phyloP scores from a whole-genome alignment of 2,113 vertebrate genomes.

The Pelmatolapia mariae region DNA sequence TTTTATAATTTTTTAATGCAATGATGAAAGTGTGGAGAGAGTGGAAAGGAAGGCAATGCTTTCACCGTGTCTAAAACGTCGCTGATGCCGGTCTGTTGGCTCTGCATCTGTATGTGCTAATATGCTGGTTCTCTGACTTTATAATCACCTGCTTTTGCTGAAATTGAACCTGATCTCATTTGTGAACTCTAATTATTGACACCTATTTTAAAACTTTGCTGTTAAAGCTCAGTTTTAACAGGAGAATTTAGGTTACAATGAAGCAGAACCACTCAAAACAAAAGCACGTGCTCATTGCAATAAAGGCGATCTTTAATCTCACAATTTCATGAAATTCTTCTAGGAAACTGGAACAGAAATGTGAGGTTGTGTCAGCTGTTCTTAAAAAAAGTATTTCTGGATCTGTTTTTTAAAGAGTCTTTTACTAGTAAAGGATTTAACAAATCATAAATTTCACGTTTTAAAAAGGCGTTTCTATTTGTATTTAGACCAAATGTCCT shows the following conservation, averaged over 20 bases:
- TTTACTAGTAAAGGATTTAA: background rate
- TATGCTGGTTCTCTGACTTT: background rate
- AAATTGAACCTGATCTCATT: background rate
- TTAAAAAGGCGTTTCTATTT: background rate
- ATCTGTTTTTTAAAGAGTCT: background rate
- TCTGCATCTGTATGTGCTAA: background rate
- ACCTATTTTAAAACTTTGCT: background rate
- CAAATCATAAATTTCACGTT: background rate
- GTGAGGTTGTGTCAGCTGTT: background rate
- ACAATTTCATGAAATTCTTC: background rate
- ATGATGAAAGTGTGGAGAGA: background rate
- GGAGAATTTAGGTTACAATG: background rate
- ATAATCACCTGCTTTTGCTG: slow-evolving; percentile 4
- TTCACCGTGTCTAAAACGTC: background rate
- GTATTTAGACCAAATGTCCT: background rate
- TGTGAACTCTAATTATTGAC: background rate
- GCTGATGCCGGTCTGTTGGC: background rate
- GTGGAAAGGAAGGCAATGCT: background rate
- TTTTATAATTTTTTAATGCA: background rate
- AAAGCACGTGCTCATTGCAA: background rate
- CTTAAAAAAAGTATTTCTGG: background rate
- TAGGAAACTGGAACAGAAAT: background rate
- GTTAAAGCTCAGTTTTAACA: background rate
- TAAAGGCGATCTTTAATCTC: background rate
- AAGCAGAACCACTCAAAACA: background rate